phyloP scores from a whole-genome alignment of 1,140 invertebrate genomes.

The Drosophila lacertosa region DNA sequence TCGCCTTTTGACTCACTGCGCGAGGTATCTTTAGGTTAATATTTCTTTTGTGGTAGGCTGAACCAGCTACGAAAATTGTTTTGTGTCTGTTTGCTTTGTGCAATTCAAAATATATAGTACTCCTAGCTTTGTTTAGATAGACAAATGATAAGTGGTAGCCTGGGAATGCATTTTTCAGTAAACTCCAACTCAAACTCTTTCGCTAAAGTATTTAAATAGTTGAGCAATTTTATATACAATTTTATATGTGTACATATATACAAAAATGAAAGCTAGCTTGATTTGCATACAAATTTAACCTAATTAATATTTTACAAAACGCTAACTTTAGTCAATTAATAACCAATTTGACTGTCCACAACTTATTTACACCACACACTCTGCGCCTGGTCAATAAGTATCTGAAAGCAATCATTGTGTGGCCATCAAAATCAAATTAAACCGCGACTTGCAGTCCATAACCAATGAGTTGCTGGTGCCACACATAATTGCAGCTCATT shows the following conservation, averaged over 20 bases:
- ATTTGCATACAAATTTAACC: too few relatives aligned
- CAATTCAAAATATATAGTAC: constrained; percentile 27
- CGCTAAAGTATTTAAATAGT: not conserved
- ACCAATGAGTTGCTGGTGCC: constrained; percentile 38
- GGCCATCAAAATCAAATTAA: constrained; percentile 42
- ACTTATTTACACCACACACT: not conserved
- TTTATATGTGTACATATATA: too few relatives aligned
- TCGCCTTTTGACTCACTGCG: constrained; percentile 39
- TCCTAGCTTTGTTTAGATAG: constrained; percentile 23
- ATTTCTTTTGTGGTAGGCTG: constrained; percentile 59
- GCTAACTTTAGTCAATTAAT: not conserved
- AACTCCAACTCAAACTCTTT: not conserved
- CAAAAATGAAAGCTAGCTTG: not conserved
- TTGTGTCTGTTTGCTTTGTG: constrained; percentile 51
- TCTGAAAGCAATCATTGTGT: not conserved
- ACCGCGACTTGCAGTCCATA: constrained; percentile 19
- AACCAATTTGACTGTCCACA: not conserved
- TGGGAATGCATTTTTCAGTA: constrained; percentile 1
- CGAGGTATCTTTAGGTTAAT: constrained; percentile 67
- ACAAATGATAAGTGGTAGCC: constrained; percentile 1
- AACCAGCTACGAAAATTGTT: constrained; percentile 48
- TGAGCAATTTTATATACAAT: too few relatives aligned
- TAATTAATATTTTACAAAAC: not conserved
- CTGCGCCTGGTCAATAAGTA: not conserved
- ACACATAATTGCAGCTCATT: constrained; percentile 44